These are phyloP conservation scores for Tretioscincus oriximinensis DNA, from an alignment of 2,113 vertebrate species.

Conservation along the genomic window DNA sequence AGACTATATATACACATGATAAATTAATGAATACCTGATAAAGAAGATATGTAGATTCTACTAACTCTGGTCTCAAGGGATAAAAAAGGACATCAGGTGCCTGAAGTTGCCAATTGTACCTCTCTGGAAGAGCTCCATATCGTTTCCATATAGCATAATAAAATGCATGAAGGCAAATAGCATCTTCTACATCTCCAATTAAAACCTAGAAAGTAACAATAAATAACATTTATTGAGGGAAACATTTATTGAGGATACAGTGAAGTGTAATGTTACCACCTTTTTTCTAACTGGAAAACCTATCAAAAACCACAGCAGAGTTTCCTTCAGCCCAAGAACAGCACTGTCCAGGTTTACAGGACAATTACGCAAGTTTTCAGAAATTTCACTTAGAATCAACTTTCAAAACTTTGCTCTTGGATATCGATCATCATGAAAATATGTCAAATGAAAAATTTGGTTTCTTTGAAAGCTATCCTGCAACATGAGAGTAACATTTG, in stretches of 20 bases:
- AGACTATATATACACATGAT: too few species aligned
- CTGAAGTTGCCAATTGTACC: slow-evolving; percentile 98
- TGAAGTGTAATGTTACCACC: not conserved
- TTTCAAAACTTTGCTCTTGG: not conserved
- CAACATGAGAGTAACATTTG: too few species aligned
- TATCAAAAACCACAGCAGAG: not conserved
- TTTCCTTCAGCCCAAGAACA: not conserved
- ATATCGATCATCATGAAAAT: too few species aligned
- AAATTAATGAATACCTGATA: slow-evolving; percentile 83
- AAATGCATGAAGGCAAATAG: slow-evolving; percentile 97
- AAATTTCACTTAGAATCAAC: not conserved
- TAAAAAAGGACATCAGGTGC: slow-evolving; percentile 96
- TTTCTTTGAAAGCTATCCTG: too few species aligned
- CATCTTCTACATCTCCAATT: slow-evolving; percentile 95
- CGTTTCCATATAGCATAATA: slow-evolving; percentile 99
- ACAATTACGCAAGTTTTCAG: too few species aligned
- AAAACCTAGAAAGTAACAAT: slow-evolving; percentile 78
- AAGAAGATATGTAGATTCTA: slow-evolving; percentile 95
- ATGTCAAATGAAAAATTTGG: too few species aligned
- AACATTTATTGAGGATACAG: not conserved
- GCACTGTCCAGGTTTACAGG: not conserved
- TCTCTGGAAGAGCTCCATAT: slow-evolving; percentile 92
- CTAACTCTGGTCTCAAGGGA: slow-evolving; percentile 91
- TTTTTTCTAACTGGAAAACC: not conserved
- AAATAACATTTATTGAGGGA: not conserved